Evolutionary conservation across 2,797 vertebrate species (phyloP), one percentile per base, ranked within the genome.

Genomic region (Euphonia xanthogaster): DNA sequence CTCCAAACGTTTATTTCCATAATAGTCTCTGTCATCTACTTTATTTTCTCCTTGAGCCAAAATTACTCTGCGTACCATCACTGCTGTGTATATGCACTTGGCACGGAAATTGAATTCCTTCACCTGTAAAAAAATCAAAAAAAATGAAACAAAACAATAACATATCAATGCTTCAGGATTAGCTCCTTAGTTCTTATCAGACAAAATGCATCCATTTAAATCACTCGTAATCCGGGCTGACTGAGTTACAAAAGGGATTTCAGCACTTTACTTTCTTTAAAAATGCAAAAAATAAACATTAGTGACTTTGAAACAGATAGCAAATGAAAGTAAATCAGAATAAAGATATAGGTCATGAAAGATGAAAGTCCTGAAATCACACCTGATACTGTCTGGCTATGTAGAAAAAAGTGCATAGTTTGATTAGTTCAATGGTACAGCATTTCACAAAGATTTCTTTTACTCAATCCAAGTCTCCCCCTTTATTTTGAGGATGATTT

Each of bases 81-180:
- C 99, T 11, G 99, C 99, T 37, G 99, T 98, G 97, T 99, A 99
- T 94, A 99, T 99, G 86, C 99, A 99, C 95, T 99, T 99, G 4
- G 99, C 98, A 94, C 99, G 98, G 94, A 99, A 99, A 97, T 99
- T 99, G 97, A 99, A 99, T 95, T 99, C 99, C 94, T 99, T 99
- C 28, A 99, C 99, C 99, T 99, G 72, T 28, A 84, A 96, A 72
- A 3, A 85, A n/a, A 54, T 6, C 61, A 31, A 6, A 9, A 31
- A 76, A 39, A 33, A 2, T 2, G 10, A 39, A 73, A 60, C 17
- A 39, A 8, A 67, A 42, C 7, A 22, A 62, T 58, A 45, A 17
- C 53, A 86, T 9, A 51, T 4, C 39, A 42, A 6, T 35, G 44
- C 40, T 74, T 85, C 27, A 27, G 30, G 33, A 73, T 40, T 35